A percentile compares a stretch with the other conserved stretches of the same genome.
These are phyloP conservation scores for Botia kubotai DNA, from an alignment of 2,797 vertebrate species.

Conservation along the genomic window DNA sequence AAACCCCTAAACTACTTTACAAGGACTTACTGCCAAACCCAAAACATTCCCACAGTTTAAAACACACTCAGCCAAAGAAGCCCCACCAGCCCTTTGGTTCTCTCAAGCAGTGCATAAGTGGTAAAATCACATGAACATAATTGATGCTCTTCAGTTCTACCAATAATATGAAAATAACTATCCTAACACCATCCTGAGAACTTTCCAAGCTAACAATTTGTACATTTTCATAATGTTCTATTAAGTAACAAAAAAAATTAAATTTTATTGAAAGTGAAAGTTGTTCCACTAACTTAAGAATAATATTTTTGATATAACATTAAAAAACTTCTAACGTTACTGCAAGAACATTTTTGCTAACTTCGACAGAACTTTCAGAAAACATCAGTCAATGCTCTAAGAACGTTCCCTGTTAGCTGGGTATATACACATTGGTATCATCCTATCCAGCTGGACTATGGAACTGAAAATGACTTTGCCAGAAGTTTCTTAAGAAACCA, in stretches of 20 bases:
- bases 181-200: no score
- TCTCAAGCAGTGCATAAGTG: not conserved
- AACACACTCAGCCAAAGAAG: not conserved
- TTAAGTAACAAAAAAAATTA: no score
- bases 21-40: slow-evolving; percentile 58
- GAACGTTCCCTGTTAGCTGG: no score
- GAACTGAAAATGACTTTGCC: not conserved
- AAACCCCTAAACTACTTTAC: slow-evolving; percentile 58
- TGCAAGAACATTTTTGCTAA: no score
- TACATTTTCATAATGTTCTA: no score
- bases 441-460: not conserved
- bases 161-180: not conserved
- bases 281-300: no score
- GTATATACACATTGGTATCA: not conserved
- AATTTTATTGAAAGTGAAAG: no score
- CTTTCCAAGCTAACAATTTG: not conserved
- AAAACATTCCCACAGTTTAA: slow-evolving; percentile 58
- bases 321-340: no score
- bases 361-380: no score
- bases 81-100: slow-evolving; percentile 1
- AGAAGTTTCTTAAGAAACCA: not conserved
- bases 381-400: no score
- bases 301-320: no score
- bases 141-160: not conserved
- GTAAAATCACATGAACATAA: not conserved